These are phyloP conservation scores for Holotrichia oblita DNA, from an alignment of 1,140 invertebrate genomes.

Conservation along the genomic window DNA sequence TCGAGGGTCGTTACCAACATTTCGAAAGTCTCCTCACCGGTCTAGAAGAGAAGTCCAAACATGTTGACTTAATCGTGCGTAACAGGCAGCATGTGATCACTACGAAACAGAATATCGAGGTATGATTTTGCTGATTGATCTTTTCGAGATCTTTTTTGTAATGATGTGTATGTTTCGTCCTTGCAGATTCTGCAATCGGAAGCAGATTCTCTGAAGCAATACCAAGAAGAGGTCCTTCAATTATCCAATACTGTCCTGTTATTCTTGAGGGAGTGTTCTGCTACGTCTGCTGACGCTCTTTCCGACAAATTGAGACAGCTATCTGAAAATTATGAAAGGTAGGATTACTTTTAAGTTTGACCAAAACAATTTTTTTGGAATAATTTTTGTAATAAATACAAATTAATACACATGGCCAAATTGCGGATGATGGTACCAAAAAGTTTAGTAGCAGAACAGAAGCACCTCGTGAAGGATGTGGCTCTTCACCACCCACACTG, in stretches of 20 bases:
- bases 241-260: slow-evolving; percentile 66
- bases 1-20: slow-evolving; percentile 73
- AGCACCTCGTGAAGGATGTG: too few species aligned
- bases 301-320: slow-evolving; percentile 67
- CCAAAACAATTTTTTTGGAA: too few species aligned
- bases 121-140: slow-evolving; percentile 57
- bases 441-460: too few species aligned
- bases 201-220: slow-evolving; percentile 65
- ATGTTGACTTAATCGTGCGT: slow-evolving; percentile 76
- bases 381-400: too few species aligned
- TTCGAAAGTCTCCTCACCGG: slow-evolving; percentile 70
- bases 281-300: slow-evolving; percentile 64
- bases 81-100: slow-evolving; percentile 78
- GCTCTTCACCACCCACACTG: too few species aligned
- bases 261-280: slow-evolving; percentile 67
- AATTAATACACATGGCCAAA: too few species aligned
- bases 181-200: slow-evolving; percentile 70
- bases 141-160: background rate
- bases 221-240: slow-evolving; percentile 66
- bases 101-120: slow-evolving; percentile 74
- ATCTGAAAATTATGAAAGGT: slow-evolving; percentile 66
- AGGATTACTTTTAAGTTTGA: too few species aligned
- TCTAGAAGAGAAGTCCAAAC: slow-evolving; percentile 76
- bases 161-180: slow-evolving; percentile 36
- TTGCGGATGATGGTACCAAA: too few species aligned